Conservation (phyloP, 2,797 vertebrate genomes). For the Sciurus vulgaris region DNA sequence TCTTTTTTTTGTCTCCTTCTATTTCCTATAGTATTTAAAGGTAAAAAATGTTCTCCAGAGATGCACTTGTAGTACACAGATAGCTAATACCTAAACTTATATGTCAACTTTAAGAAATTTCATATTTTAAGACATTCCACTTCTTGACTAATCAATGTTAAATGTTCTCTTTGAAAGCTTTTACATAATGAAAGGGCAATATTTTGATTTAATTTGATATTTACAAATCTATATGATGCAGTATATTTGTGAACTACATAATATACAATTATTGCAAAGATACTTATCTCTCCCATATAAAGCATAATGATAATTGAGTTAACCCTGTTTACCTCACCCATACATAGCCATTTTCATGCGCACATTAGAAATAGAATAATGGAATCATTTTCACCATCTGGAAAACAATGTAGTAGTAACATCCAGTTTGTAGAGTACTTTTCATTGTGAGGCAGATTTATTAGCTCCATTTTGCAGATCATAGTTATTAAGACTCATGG, state of each 20-base stretch:
- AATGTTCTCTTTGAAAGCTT: neutral
- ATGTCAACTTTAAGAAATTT: conserved; percentile 1
- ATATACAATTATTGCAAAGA: neutral
- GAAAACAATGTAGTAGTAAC: neutral
- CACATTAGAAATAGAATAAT: conserved; percentile 2
- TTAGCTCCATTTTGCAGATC: too few species aligned
- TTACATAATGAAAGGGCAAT: neutral
- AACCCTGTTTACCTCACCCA: neutral
- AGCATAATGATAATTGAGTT: neutral
- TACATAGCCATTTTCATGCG: neutral
- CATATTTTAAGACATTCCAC: conserved; percentile 36
- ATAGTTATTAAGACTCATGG: too few species aligned
- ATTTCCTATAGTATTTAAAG: conserved; percentile 37
- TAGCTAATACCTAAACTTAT: neutral
- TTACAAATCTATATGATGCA: neutral
- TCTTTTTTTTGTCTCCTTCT: neutral
- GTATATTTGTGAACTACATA: neutral
- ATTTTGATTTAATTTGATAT: conserved; percentile 29
- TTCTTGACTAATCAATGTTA: neutral
- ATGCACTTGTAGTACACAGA: neutral
- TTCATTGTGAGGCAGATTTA: too few species aligned
- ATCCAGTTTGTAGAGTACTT: neutral
- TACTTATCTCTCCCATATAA: neutral
- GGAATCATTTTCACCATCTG: neutral
- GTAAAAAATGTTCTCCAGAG: conserved; percentile 33